These are phyloP conservation scores for Chelmon rostratus DNA, from an alignment of 2,797 vertebrate genomes.

Conservation along the genomic window DNA sequence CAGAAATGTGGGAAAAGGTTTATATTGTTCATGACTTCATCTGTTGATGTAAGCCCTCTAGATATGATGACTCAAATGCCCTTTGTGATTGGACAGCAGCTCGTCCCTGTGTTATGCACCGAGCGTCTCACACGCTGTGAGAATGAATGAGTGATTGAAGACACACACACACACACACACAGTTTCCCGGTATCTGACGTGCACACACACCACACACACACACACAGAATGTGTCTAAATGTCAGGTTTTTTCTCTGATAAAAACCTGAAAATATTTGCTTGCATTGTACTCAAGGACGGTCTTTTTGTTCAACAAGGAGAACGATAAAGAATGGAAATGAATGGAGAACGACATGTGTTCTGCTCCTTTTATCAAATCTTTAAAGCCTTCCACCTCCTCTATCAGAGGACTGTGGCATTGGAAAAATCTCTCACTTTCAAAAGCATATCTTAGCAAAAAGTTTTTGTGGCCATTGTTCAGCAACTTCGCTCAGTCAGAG, in stretches of 20 bases:
- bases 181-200: neutral
- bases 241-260: neutral
- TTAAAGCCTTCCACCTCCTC: slow-evolving; percentile 12
- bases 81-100: slow-evolving; percentile 21
- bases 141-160: slow-evolving; percentile 30
- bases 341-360: neutral
- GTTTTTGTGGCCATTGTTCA: neutral
- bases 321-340: neutral
- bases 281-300: neutral
- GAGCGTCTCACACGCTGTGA: neutral
- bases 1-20: neutral
- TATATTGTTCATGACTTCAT: slow-evolving; percentile 1
- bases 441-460: neutral
- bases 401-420: neutral
- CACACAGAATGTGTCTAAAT: neutral
- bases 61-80: slow-evolving; percentile 4
- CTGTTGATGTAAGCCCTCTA: slow-evolving; percentile 5
- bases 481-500: neutral
- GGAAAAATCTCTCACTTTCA: neutral
- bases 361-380: neutral
- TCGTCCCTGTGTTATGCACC: neutral
- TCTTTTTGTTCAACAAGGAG: neutral
- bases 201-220: neutral
- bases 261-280: slow-evolving; percentile 12
- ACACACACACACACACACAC: slow-evolving; percentile 9